These are phyloP conservation scores for Formica selysi DNA, from an alignment of 1,140 invertebrate species.

Conservation along the genomic window DNA sequence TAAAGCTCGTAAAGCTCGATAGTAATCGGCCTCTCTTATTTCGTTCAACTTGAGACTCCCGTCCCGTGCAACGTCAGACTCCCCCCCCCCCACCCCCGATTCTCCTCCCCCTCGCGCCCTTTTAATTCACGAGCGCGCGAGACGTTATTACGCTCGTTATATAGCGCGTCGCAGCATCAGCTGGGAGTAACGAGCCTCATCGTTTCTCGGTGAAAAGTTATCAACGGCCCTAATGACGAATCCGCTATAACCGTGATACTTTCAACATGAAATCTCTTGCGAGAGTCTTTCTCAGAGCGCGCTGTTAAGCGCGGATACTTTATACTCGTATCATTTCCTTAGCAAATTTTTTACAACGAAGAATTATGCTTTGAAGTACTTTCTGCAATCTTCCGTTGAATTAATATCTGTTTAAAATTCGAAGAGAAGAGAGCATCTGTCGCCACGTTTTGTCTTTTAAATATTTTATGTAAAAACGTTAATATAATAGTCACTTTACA, in stretches of 20 bases:
- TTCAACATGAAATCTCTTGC: background rate
- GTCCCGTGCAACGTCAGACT: conserved; percentile 41
- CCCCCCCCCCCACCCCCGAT: no score
- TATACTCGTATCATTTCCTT: conserved; percentile 13
- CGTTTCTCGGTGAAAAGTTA: conserved; percentile 57
- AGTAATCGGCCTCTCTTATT: conserved; percentile 54
- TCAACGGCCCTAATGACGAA: conserved; percentile 51
- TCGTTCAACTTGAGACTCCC: conserved; percentile 33
- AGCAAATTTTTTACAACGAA: conserved; percentile 33
- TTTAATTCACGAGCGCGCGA: conserved; percentile 22
- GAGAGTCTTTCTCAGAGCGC: background rate
- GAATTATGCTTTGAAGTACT: conserved; percentile 4
- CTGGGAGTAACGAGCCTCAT: conserved; percentile 50
- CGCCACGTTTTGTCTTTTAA: background rate
- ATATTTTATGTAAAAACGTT: conserved; percentile 29
- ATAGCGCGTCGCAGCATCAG: conserved; percentile 43
- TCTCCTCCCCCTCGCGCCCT: background rate
- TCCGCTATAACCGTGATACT: background rate
- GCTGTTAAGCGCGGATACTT: conserved; percentile 15
- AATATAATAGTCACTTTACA: conserved; percentile 30
- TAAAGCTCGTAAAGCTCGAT: conserved; percentile 55
- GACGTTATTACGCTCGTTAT: conserved; percentile 43
- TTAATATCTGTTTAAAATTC: conserved; percentile 9
- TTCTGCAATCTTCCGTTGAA: conserved; percentile 3
- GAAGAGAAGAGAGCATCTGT: background rate